Base-by-base conservation (phyloP, 2,113 vertebrate species). In the Pleuronectes platessa region DNA sequence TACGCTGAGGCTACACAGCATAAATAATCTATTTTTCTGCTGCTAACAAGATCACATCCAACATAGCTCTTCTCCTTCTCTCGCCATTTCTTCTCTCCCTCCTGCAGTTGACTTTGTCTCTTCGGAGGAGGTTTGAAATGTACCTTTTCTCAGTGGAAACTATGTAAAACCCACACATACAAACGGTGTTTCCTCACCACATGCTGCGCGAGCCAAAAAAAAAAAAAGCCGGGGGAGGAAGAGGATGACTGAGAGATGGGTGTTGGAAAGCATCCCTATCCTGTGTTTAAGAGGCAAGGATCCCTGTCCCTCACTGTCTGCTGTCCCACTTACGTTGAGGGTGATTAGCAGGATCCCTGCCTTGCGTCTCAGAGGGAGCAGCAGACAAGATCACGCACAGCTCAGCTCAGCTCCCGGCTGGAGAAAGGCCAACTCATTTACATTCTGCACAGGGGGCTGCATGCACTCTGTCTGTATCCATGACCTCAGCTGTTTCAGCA, bases 401-500 rank as follows among this genome's bases (percentile, higher is more conserved):
- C 71, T 76, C 62, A 40, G 40, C 74, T 81, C 65, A 53, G 82
- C 79, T 86, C 68, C 11, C 2, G 78, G 20, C 61, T 82, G 82
- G 66, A 80, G 74, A 76, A 76, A 82, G 78, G 79, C 78, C 85
- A 82, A n/a, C 74, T 88, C 78, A 81, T 82, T 82, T 82, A 76
- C 81, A 88, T 90, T 84, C 83, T 78, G 17, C 27, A 12, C 88
- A 70, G 78, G 4, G 53, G 68, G 73, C 80, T 58, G 26, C 31
- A 1, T 31, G 76, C 69, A 68, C 79, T 79, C 68, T 47, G 73
- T 63, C 82, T 75, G 74, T 84, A 87, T 91, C 71, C 83, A 85
- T 89, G 85, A 89, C 87, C 88, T 92, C 87, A 90, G 86, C 89
- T 87, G 87, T 87, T 89, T 87, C 74, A 58, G 71, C 74, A 61